Evolutionary conservation across 30 jellyfish, hydroid and myxozoan genomes (phyloP).

Genomic region (Hydractinia symbiolongicarpus): DNA sequence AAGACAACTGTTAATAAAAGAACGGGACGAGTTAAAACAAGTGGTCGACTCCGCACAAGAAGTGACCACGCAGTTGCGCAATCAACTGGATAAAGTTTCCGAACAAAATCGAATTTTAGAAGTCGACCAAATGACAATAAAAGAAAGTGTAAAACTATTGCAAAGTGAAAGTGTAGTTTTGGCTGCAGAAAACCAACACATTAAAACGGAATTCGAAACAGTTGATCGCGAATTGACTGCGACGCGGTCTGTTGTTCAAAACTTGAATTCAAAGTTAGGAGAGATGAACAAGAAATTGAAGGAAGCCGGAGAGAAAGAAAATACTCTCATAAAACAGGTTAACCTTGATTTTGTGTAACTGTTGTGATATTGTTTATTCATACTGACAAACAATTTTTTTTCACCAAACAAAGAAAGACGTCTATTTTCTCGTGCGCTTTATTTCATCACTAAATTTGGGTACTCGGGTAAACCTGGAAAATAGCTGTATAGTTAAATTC

Average conservation of each 20-base stretch:
- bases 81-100: slow-evolving; percentile 58
- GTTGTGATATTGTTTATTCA: too few relatives aligned
- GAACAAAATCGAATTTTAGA: slow-evolving; percentile 77
- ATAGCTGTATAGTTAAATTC: too few relatives aligned
- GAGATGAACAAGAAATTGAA: slow-evolving; percentile 52
- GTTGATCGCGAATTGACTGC: slow-evolving; percentile 60
- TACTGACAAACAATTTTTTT: too few relatives aligned
- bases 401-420: too few relatives aligned
- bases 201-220: slow-evolving; percentile 55
- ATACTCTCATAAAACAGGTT: slow-evolving; percentile 14
- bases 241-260: slow-evolving; percentile 47
- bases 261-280: slow-evolving; percentile 38
- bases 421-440: too few relatives aligned
- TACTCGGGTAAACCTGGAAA: too few relatives aligned
- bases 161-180: slow-evolving; percentile 80
- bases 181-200: slow-evolving; percentile 76
- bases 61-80: slow-evolving; percentile 49
- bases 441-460: too few relatives aligned
- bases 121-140: slow-evolving; percentile 57
- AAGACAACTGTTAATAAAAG: slow-evolving; percentile 55
- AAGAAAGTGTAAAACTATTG: slow-evolving; percentile 56
- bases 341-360: background rate
- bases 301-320: slow-evolving; percentile 46
- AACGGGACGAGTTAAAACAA: slow-evolving; percentile 59
- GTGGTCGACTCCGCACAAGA: slow-evolving; percentile 69